These are phyloP conservation scores for Apostichopus parvimensis DNA, from an alignment of 35 echinoderm and acorn worm genomes.

Conservation along the genomic window DNA sequence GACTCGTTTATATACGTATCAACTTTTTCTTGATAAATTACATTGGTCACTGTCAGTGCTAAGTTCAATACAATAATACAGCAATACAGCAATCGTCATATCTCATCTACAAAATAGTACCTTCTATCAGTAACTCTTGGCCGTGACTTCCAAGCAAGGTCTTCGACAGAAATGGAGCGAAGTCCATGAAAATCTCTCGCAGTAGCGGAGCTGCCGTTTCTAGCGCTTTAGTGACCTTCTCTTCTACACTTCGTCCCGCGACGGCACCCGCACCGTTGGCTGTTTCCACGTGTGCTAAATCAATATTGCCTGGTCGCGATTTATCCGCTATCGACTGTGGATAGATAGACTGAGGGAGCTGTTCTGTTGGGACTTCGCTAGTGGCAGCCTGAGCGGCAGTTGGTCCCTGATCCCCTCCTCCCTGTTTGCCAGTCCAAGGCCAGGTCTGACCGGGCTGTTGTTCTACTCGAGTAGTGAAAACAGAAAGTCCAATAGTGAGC, in stretches of 20 bases:
- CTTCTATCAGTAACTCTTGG: conserved; percentile 99
- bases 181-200: conserved; percentile 97
- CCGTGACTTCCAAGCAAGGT: conserved; percentile 97
- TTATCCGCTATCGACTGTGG: conserved; percentile 29
- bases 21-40: no score
- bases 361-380: conserved; percentile 27
- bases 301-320: conserved; percentile 21
- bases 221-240: conserved; percentile 87
- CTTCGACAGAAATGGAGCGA: conserved; percentile 97
- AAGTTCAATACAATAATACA: no score
- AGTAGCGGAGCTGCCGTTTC: conserved; percentile 94
- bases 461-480: conserved; percentile 24
- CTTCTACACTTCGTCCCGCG: conserved; percentile 82
- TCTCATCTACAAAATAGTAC: background rate
- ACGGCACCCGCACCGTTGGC: conserved; percentile 33
- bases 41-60: no score
- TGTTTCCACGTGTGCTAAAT: conserved; percentile 43
- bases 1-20: no score
- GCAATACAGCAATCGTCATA: no score
- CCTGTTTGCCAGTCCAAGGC: conserved; percentile 92
- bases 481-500: background rate
- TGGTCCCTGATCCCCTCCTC: conserved; percentile 40
- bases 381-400: conserved; percentile 8
- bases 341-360: conserved; percentile 50
- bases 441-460: conserved; percentile 84